Evolutionary conservation across 2,113 vertebrate species (phyloP), one percentile per base, ranked within the genome.

Genomic region (Microcebus lehilahytsara): DNA sequence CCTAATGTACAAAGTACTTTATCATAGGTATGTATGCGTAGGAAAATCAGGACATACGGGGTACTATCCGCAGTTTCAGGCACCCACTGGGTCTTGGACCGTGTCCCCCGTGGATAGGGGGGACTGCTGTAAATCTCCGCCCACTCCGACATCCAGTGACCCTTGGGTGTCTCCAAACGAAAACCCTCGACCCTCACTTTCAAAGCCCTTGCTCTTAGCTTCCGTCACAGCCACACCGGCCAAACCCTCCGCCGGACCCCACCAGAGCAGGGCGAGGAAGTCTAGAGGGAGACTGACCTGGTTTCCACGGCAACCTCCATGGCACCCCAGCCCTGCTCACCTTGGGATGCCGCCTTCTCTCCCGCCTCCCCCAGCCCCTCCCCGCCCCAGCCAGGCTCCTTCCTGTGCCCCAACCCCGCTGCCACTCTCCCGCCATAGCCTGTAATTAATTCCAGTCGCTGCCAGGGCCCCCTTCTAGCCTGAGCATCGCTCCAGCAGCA

Each of bases 391-490:
- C 72, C 94, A 42, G 25, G 58, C 88, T 96, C 92, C 88, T 95
- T 94, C 96, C 95, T 95, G 79, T 72, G 85, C 90, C 72, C 40
- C 79, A 64, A 37, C 53, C 87, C 71, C 27, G 34, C 40, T 3
- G 96, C 93, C 98, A 95, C 93, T 95, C 96, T 94, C 49, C 72
- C 51, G 19, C 94, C 93, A 98, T 96, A 98, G 97, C 97, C 96
- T 98, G 98, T 98, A 98, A 99, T 99, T 99, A 98, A 98, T 98
- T 98, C 96, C 97, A 97, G 96, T 97, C 71, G 53, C 98, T 97
- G 98, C 98, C 98, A 98, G 97, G 98, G 98, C 93, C 89, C 0
- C 96, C 98, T 98, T 98, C 98, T 96, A 97, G 97, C 97, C 98
- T 96, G 93, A 97, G 92, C 96, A 97, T 96, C 86, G 86, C 95